Base-by-base conservation (phyloP, 2,113 vertebrate genomes). In the Scophthalmus maximus region DNA sequence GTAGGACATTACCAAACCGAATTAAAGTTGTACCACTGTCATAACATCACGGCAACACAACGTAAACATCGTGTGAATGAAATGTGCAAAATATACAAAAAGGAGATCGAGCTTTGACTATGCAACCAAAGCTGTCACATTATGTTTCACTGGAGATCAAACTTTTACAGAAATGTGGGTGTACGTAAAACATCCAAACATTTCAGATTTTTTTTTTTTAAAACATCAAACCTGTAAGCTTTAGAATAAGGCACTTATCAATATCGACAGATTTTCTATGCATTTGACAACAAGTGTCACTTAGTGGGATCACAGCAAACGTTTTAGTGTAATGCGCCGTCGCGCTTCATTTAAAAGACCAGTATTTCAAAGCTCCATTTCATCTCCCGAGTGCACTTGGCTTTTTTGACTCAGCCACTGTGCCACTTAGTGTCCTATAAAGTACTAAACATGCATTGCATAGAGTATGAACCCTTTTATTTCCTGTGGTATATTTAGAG, bases 71-170 rank as follows among this genome's bases (percentile, higher is more conserved):
- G 71, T 73, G 74, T 78, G 51, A 44, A 72, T 71, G 53, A 89
- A 93, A 91, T 93, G 93, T 94, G 93, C 93, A 94, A 94, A 93
- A 92, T 87, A 90, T 90, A 90, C 86, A 87, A 81, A 85, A 27
- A 70, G 18, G 50, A 63, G 38, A 44, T n/a, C 5, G 34, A 70
- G 58, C 56, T 58, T 69, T 46, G 26, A 73, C 61, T 25, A 58
- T 14, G 20, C 55, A 74, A 69, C 42, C 29, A 60, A 66, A 75
- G 60, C 14, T 10, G 47, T 80, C 64, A 78, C 60, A 14, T 72
- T 63, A 64, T 0, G 17, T 80, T 73, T 82, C 69, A 73, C 36
- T 67, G 26, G 44, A 73, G 9, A 77, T 57, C 47, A 61, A 62
- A 78, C 49, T 29, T 40, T 60, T 26, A 61, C 23, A 71, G 42